Percentiles rank a stretch among this genome's conserved stretches.
Conservation (phyloP, 2,797 vertebrate species). For the Remorina albescens region DNA sequence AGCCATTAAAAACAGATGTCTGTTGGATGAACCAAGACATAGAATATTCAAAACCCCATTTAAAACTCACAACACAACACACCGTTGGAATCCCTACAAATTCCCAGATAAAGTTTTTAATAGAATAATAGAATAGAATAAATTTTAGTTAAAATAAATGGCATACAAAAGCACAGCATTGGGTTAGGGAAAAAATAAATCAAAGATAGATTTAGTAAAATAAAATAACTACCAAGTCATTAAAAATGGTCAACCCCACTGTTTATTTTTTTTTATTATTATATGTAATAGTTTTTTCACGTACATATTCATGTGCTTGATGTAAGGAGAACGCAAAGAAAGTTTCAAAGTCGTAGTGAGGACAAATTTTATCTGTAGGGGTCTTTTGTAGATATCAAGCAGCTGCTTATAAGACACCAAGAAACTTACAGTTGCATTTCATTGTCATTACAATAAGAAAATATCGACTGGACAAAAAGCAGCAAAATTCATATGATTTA, state of each 20-base stretch:
- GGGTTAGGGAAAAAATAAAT: too few species aligned
- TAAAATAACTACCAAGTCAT: neutral
- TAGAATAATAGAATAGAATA: too few species aligned
- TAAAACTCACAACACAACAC: too few species aligned
- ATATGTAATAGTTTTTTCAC: neutral
- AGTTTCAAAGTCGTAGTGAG: neutral
- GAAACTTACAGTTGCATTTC: too few species aligned
- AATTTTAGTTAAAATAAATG: too few species aligned
- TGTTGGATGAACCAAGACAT: neutral
- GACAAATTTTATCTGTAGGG: neutral
- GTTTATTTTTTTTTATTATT: neutral
- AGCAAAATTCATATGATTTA: neutral
- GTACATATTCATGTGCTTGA: neutral
- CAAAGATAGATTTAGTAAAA: too few species aligned
- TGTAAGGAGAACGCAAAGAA: neutral
- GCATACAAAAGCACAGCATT: too few species aligned
- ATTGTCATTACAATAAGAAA: neutral
- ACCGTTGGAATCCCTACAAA: neutral
- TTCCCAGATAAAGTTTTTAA: neutral
- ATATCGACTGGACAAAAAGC: neutral
- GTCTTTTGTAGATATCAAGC: neutral
- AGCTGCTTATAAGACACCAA: neutral
- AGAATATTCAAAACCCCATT: neutral
- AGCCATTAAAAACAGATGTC: neutral
- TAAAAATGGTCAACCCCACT: neutral